These are phyloP conservation scores for Ennomos quercinarius DNA, from an alignment of 2,888 invertebrate genomes.

Conservation along the genomic window DNA sequence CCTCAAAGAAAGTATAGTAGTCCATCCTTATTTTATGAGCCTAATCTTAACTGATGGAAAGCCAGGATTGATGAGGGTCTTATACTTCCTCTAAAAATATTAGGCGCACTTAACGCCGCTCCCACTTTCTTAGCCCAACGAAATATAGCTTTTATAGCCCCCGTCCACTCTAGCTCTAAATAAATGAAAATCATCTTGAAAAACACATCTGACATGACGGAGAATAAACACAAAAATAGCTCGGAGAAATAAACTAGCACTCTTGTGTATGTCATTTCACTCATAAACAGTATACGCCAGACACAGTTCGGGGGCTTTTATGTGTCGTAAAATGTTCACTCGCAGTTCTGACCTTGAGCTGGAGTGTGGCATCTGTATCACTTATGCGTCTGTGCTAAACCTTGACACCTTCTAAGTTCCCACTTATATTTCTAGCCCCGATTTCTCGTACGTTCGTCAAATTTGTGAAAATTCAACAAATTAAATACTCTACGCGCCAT, in stretches of 20 bases:
- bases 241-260: conserved; percentile 39
- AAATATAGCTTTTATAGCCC: conserved; percentile 20
- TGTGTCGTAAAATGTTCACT: conserved; percentile 18
- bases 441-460: too few relatives aligned
- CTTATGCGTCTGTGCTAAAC: neutral
- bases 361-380: conserved; percentile 11
- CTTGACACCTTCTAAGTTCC: too few relatives aligned
- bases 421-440: too few relatives aligned
- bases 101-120: conserved; percentile 29
- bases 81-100: conserved; percentile 30
- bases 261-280: conserved; percentile 32
- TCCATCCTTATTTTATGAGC: conserved; percentile 29
- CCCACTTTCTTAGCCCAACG: conserved; percentile 12
- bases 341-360: conserved; percentile 2
- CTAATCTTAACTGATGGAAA: conserved; percentile 34
- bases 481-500: too few relatives aligned
- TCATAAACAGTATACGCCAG: conserved; percentile 33
- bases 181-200: conserved; percentile 33
- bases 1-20: conserved; percentile 14
- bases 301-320: conserved; percentile 16
- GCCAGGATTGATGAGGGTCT: conserved; percentile 30
- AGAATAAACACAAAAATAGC: conserved; percentile 39
- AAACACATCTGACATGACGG: conserved; percentile 33
- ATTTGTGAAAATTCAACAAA: too few relatives aligned
- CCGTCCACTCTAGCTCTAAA: conserved; percentile 27